Conservation (phyloP, 2,113 vertebrate genomes). For the Melozone crissalis region DNA sequence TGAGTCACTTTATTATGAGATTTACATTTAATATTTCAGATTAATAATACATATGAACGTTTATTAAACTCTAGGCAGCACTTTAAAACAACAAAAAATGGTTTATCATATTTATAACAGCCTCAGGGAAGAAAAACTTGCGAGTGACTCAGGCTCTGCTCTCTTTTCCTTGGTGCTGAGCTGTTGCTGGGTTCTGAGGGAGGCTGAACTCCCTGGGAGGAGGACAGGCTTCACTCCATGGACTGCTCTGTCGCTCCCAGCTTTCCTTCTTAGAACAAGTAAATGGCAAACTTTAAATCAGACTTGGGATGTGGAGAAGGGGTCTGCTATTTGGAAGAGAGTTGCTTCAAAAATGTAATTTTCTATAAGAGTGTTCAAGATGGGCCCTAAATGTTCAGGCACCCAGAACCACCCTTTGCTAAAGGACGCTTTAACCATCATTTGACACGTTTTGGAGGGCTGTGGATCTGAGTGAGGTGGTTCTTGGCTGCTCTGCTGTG, state of each 20-base stretch:
- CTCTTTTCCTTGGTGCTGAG: background rate
- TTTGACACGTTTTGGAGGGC: background rate
- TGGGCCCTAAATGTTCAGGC: background rate
- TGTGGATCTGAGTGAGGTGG: background rate
- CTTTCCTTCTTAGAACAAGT: background rate
- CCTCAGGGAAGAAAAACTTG: conserved; percentile 11
- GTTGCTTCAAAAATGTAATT: background rate
- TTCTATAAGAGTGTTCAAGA: background rate
- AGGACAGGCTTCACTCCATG: background rate
- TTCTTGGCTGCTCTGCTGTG: background rate
- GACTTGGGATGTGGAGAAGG: background rate
- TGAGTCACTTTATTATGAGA: conserved; percentile 48
- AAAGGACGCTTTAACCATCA: background rate
- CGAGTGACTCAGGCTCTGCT: conserved; percentile 11
- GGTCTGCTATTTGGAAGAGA: background rate
- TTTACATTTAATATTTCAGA: conserved; percentile 40
- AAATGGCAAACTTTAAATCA: background rate
- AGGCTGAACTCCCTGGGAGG: background rate
- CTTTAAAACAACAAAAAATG: background rate
- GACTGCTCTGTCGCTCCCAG: background rate
- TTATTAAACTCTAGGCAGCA: conserved; percentile 60
- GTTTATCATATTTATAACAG: conserved; percentile 14
- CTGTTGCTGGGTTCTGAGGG: background rate
- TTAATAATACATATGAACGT: conserved; percentile 46
- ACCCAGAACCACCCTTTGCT: background rate